phyloP scores from a whole-genome alignment of 2,888 invertebrate species.

The Achlya flavicornis region DNA sequence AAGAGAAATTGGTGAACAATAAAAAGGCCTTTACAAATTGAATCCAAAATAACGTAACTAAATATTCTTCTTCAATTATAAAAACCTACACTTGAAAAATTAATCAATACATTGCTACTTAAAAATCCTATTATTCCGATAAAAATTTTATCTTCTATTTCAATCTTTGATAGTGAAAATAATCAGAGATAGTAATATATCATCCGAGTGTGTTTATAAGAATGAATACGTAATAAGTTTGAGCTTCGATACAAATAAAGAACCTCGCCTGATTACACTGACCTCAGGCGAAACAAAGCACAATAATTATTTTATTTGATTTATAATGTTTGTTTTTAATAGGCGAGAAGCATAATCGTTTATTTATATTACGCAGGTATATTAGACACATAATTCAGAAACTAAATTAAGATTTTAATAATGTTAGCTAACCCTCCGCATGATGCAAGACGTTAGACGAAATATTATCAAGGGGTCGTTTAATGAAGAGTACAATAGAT shows the following conservation, averaged over 20 bases:
- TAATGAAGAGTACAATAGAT: slow-evolving; percentile 52
- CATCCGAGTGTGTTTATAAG: slow-evolving; percentile 28
- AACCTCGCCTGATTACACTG: slow-evolving; percentile 72
- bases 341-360: slow-evolving; percentile 63
- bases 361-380: slow-evolving; percentile 55
- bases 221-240: slow-evolving; percentile 48
- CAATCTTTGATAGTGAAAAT: slow-evolving; percentile 7
- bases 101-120: background rate
- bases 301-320: slow-evolving; percentile 75
- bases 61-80: background rate
- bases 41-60: background rate
- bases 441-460: slow-evolving; percentile 41
- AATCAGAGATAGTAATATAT: slow-evolving; percentile 32
- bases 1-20: background rate
- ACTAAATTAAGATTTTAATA: slow-evolving; percentile 35
- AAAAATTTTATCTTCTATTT: slow-evolving; percentile 1
- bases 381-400: slow-evolving; percentile 40
- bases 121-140: background rate
- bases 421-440: slow-evolving; percentile 38
- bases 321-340: slow-evolving; percentile 74
- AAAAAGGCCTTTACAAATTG: too few relatives aligned
- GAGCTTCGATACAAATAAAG: slow-evolving; percentile 48
- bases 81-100: background rate
- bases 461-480: slow-evolving; percentile 48
- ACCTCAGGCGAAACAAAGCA: slow-evolving; percentile 77